phyloP scores from a whole-genome alignment of 2,888 invertebrate genomes.

The Melikaiella ostensackeni region DNA sequence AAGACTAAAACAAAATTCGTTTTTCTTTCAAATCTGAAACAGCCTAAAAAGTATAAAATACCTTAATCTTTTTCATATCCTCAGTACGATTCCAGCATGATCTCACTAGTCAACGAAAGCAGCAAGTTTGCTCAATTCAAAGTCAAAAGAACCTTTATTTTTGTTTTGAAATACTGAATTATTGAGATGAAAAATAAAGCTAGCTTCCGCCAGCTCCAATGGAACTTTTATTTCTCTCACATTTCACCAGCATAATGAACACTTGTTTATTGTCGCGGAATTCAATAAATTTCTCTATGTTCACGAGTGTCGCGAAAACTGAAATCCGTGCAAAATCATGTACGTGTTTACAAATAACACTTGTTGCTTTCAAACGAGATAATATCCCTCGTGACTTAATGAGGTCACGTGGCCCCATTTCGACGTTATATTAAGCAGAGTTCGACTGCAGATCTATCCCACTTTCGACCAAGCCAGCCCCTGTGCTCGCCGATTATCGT shows the following conservation, averaged over 20 bases:
- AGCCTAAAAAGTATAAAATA: neutral
- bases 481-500: conserved; percentile 43
- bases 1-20: neutral
- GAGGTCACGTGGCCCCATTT: conserved; percentile 53
- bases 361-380: conserved; percentile 43
- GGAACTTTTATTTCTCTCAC: neutral
- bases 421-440: conserved; percentile 54
- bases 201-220: neutral
- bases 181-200: neutral
- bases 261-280: neutral
- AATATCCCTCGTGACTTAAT: conserved; percentile 49
- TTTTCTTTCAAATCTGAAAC: neutral
- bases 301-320: neutral
- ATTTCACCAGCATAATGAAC: neutral
- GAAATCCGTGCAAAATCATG: conserved; percentile 12
- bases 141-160: neutral
- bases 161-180: neutral
- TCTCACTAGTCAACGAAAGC: conserved; percentile 3
- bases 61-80: conserved; percentile 1
- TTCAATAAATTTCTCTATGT: conserved; percentile 3
- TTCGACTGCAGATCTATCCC: conserved; percentile 43
- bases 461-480: conserved; percentile 40
- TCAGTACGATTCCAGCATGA: neutral
- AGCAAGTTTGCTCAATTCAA: neutral
- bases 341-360: conserved; percentile 31